These are phyloP conservation scores for Oryctes rhinoceros DNA, from an alignment of 1,140 invertebrate genomes.

Conservation along the genomic window DNA sequence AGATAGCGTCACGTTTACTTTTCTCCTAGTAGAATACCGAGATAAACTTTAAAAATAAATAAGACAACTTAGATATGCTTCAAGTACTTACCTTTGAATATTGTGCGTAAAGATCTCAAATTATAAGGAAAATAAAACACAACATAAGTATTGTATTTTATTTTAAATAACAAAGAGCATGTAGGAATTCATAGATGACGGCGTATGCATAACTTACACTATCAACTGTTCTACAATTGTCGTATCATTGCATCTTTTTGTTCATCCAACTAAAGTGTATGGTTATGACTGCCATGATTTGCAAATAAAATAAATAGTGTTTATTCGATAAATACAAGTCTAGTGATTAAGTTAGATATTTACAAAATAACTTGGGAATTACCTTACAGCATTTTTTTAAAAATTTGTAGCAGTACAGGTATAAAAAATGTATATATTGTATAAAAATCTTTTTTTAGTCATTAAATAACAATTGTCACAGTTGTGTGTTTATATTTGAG, in stretches of 20 bases:
- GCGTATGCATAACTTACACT: conserved; percentile 57
- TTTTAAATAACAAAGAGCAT: conserved; percentile 56
- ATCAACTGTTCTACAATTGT: conserved; percentile 54
- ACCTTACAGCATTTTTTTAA: conserved; percentile 43
- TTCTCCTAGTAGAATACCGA: no score
- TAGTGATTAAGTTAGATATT: conserved; percentile 55
- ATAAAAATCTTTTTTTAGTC: conserved; percentile 39
- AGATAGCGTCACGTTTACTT: no score
- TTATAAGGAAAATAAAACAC: conserved; percentile 40
- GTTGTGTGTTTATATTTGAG: conserved; percentile 32
- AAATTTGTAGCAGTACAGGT: conserved; percentile 37
- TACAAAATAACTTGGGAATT: conserved; percentile 52
- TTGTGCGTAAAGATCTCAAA: not conserved
- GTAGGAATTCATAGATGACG: conserved; percentile 58
- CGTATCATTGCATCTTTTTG: conserved; percentile 49
- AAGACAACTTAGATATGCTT: no score
- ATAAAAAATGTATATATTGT: conserved; percentile 41
- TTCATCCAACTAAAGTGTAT: conserved; percentile 51
- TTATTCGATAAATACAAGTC: conserved; percentile 54
- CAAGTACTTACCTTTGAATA: not conserved
- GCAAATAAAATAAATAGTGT: conserved; percentile 56
- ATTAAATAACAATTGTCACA: conserved; percentile 36
- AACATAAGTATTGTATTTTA: conserved; percentile 45
- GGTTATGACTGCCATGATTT: conserved; percentile 54
- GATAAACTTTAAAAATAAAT: no score